Base-by-base conservation (phyloP, 2,113 vertebrate genomes). In the Lasiurus cinereus region DNA sequence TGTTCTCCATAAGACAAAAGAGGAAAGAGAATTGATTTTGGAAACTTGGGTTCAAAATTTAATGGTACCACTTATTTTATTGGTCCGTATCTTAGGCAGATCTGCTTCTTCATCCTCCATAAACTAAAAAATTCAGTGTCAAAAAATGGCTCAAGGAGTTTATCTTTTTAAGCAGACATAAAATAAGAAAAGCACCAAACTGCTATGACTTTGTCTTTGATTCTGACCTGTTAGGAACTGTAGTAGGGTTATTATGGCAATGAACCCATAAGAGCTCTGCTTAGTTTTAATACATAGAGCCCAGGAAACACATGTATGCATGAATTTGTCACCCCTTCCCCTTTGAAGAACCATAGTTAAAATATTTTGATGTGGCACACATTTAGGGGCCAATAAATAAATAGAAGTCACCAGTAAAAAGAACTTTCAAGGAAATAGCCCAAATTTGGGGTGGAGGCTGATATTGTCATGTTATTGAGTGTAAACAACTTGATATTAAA, bases 361-460 rank as follows among this genome's bases (percentile, higher is more conserved):
- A 69, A 29, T 83, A 86, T 69, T 76, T 87, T 33, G 59, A 43
- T 0, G 3, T 64, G 21, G n/a, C 62, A 83, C 8, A 18, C 69
- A 64, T 62, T 64, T 72, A 77, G 43, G 69, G 6, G 3, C 31
- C 54, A 94, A 21, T 70, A 86, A 83, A 31, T 85, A 78, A 84
- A 56, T 59, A 83, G 31, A 88, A 27, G 59, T 76, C 27, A 89
- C 24, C 77, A 62, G 27, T 54, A 13, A 76, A 67, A 72, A 90
- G 12, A 50, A 16, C 46, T 87, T 90, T 67, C 59, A 80, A 36
- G 29, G 27, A 67, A 93, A 64, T 48, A 76, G 46, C 12, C 15
- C 0, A 0, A 24, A 31, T 5, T 4, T 6, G 0, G 14, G 3
- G 6, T 50, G 7, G 36, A 27, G 5, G 13, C 8, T 54, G 62